Conservation (phyloP, 2,113 vertebrate species). For the Pseudonaja textilis region DNA sequence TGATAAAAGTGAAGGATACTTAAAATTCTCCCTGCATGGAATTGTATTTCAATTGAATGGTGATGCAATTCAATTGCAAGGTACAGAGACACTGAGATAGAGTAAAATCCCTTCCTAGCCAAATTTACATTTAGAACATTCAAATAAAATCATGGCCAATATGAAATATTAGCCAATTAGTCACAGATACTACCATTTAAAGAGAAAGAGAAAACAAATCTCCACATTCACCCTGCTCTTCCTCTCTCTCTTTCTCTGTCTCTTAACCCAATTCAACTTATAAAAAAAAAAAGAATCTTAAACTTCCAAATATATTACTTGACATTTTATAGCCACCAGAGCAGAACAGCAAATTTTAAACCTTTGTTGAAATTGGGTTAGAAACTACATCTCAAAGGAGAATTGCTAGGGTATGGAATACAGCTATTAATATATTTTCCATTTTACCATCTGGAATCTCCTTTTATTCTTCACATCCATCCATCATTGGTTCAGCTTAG, state of each 20-base stretch:
- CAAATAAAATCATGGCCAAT: slow-evolving; percentile 2
- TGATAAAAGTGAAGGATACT: neutral
- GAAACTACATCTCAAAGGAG: slow-evolving; percentile 58
- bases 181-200: slow-evolving; percentile 14
- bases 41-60: neutral
- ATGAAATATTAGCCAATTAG: slow-evolving; percentile 5
- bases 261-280: slow-evolving; percentile 33
- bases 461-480: slow-evolving; percentile 22
- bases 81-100: neutral
- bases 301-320: slow-evolving; percentile 52
- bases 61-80: neutral
- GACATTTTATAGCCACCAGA: slow-evolving; percentile 48
- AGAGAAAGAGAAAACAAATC: slow-evolving; percentile 13
- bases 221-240: neutral
- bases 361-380: slow-evolving; percentile 52
- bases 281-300: slow-evolving; percentile 51
- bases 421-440: slow-evolving; percentile 55
- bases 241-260: neutral
- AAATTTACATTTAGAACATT: neutral
- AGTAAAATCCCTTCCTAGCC: neutral
- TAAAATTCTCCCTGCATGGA: neutral
- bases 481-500: slow-evolving; percentile 48
- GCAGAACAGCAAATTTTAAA: slow-evolving; percentile 48
- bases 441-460: slow-evolving; percentile 51
- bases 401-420: slow-evolving; percentile 45